Percentiles rank a stretch among this genome's conserved stretches.
These are phyloP conservation scores for Hemicrepidius hirtus DNA, from an alignment of 2,888 invertebrate genomes.

Conservation along the genomic window DNA sequence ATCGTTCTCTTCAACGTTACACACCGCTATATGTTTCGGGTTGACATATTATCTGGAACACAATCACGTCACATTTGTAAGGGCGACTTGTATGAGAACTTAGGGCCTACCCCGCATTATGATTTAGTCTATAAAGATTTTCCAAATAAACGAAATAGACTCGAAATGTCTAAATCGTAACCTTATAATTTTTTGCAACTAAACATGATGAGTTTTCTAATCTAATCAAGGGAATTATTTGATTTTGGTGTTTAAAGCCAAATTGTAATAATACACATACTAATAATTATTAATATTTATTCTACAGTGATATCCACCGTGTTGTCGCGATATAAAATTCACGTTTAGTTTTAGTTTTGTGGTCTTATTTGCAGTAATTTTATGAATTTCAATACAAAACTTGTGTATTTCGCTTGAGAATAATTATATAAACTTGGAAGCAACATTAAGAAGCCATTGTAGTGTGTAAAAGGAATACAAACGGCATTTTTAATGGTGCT, in stretches of 20 bases:
- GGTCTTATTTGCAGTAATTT: no score
- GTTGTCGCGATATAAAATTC: no score
- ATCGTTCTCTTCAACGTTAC: not conserved
- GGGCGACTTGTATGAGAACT: not conserved
- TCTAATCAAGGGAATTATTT: no score
- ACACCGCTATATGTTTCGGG: not conserved
- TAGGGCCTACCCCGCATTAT: not conserved
- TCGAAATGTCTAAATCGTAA: not conserved
- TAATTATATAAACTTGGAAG: not conserved
- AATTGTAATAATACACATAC: no score
- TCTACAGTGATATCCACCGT: no score
- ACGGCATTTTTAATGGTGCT: slow-evolving; percentile 3
- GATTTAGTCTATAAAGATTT: not conserved
- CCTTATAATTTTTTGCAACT: not conserved
- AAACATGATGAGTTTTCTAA: no score
- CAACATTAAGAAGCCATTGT: not conserved
- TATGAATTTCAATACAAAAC: no score
- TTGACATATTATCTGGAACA: not conserved
- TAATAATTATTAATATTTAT: no score
- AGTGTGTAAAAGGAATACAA: not conserved
- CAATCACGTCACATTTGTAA: not conserved
- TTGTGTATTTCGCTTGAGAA: no score
- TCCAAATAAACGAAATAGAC: not conserved
- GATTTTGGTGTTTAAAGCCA: no score
- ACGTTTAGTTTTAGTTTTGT: no score